Base-by-base conservation (phyloP, 2,113 vertebrate species). In the Budorcas taxicolor region DNA sequence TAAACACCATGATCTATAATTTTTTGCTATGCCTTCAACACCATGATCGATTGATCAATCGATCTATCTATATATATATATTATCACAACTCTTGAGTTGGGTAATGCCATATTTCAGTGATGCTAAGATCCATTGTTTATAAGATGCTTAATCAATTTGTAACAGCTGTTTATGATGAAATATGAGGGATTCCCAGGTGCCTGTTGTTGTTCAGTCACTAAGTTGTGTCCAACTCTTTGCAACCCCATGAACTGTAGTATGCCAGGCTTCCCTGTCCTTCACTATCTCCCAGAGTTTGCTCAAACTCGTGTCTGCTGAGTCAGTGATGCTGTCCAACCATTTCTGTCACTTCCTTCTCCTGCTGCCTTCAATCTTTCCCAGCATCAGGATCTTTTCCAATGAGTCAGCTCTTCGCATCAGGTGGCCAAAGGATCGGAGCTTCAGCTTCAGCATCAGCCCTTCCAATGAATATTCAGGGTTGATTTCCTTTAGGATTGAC, bases 151-250 rank as follows among this genome's bases (percentile, higher is more conserved):
- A 36, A 52, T 74, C 52, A 90, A 78, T 60, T 90, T 96, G 47
- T 90, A 96, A 57, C 27, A 97, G 60, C 13, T 94, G 81, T 90
- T 97, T 88, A 33, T 23, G 25, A 90, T 92, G 31, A 95, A 64
- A 76, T 23, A 43, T 53, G 71, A 76, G 71, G 40, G 23, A 12
- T 43, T 27, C 23, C 40, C 71, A 76, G 12, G 71, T 76, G 12
- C 6, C 12, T 25, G 36, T 27, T 23, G 21, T 43, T 76, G 71
- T 76, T 43, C 23, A 76, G 71, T 43, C 71, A 76, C 23, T 76
- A 76, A 76, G 71, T 27, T 27, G 23, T 43, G 23, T 76, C 36
- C 36, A 43, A 27, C 23, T 43, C 23, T 76, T 76, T 76, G 71
- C 23, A 15, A 27, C 23, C 23, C 71, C 23, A 15, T 43, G 71